Conservation (phyloP, 2,797 vertebrate genomes). For the Falco columbarius region DNA sequence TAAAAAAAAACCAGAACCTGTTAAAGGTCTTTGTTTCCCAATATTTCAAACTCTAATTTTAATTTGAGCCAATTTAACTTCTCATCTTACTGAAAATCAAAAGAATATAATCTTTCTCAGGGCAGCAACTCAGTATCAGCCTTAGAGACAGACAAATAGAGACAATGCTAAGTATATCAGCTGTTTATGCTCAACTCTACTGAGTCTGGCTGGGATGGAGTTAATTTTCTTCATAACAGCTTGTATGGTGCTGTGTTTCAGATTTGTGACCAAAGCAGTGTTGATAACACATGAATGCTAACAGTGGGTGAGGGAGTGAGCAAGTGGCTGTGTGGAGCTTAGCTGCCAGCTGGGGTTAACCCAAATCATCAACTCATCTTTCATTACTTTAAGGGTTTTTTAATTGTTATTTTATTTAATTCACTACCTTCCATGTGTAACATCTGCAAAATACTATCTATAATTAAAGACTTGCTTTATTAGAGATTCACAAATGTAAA, state of each 20-base stretch:
- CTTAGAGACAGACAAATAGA: background rate
- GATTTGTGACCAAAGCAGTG: background rate
- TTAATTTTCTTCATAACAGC: background rate
- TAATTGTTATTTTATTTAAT: background rate
- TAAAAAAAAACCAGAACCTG: background rate
- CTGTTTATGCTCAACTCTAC: background rate
- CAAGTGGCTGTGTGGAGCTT: background rate
- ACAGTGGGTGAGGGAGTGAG: background rate
- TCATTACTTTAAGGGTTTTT: background rate
- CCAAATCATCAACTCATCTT: background rate
- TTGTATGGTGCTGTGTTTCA: background rate
- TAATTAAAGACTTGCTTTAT: background rate
- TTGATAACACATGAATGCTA: background rate
- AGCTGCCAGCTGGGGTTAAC: background rate
- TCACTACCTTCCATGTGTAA: background rate
- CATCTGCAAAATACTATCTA: background rate
- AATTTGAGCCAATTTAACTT: background rate
- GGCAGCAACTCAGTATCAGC: background rate
- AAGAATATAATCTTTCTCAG: background rate
- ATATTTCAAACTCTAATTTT: background rate
- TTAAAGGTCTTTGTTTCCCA: background rate
- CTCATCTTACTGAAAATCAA: background rate
- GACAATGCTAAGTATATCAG: background rate
- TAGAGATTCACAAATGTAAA: background rate
- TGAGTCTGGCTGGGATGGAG: background rate